phyloP scores from a whole-genome alignment of 2,797 vertebrate genomes.

The Urosaurus nigricauda region DNA sequence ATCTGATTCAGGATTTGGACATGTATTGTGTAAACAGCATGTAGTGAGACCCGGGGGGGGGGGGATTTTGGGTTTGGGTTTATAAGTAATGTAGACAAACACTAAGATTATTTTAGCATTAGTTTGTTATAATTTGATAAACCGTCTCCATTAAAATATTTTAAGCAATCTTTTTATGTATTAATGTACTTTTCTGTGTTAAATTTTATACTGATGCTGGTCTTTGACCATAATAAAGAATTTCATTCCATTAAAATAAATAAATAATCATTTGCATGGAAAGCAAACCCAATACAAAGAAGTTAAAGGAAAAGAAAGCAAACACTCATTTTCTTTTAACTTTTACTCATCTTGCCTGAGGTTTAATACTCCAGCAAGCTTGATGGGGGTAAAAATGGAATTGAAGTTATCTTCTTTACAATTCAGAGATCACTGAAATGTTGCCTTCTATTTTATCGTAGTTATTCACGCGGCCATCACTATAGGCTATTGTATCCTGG shows the following conservation, averaged over 20 bases:
- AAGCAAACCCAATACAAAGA: conserved; percentile 51
- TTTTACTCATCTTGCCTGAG: conserved; percentile 66
- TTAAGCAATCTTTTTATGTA: no score
- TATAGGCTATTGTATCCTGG: neutral
- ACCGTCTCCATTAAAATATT: neutral
- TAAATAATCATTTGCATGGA: conserved; percentile 46
- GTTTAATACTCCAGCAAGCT: conserved; percentile 58
- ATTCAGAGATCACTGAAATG: conserved; percentile 5
- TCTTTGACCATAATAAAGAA: no score
- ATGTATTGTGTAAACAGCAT: no score
- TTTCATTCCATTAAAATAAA: no score
- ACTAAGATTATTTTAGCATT: no score
- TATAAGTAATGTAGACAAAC: no score
- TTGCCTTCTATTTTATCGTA: conserved; percentile 20
- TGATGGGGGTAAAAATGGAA: conserved; percentile 32
- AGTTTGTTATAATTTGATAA: conserved; percentile 41
- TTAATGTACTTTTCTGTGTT: no score
- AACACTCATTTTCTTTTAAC: conserved; percentile 61
- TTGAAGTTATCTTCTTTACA: conserved; percentile 7
- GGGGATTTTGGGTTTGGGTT: no score
- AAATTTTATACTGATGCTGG: no score
- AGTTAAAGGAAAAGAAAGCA: conserved; percentile 65
- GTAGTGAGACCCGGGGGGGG: no score
- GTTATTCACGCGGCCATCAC: neutral
- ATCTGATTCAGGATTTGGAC: no score